These are phyloP conservation scores for Spea multiplicata DNA, from an alignment of 2,113 vertebrate species.

Conservation along the genomic window DNA sequence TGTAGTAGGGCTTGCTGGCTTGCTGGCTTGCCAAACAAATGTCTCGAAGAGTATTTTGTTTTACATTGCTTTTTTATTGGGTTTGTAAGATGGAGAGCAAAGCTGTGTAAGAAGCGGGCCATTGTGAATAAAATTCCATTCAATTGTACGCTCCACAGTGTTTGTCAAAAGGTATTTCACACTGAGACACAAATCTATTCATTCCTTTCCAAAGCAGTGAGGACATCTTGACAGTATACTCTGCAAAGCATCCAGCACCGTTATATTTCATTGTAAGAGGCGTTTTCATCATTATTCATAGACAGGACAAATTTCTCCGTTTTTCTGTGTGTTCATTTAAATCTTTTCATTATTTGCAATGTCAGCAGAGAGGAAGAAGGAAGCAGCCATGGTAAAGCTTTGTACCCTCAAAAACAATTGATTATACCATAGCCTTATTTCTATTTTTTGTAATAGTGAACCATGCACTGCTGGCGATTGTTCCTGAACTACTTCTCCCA, in stretches of 20 bases:
- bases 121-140: conserved; percentile 15
- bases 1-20: conserved; percentile 6
- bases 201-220: conserved; percentile 12
- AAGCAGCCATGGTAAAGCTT: background rate
- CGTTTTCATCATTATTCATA: background rate
- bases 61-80: conserved; percentile 17
- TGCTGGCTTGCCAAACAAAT: conserved; percentile 13
- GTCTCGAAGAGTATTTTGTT: conserved; percentile 18
- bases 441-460: background rate
- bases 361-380: background rate
- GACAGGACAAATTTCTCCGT: background rate
- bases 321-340: background rate
- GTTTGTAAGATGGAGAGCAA: background rate
- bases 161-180: conserved; percentile 29
- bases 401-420: background rate
- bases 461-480: too few relatives aligned
- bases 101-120: background rate
- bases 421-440: background rate
- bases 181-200: conserved; percentile 13
- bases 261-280: background rate
- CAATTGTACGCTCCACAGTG: background rate
- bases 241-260: background rate
- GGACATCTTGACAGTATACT: conserved; percentile 23
- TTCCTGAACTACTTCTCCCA: too few relatives aligned
- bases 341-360: background rate